These are phyloP conservation scores for Eleginops maclovinus DNA, from an alignment of 2,113 vertebrate genomes.

Conservation along the genomic window DNA sequence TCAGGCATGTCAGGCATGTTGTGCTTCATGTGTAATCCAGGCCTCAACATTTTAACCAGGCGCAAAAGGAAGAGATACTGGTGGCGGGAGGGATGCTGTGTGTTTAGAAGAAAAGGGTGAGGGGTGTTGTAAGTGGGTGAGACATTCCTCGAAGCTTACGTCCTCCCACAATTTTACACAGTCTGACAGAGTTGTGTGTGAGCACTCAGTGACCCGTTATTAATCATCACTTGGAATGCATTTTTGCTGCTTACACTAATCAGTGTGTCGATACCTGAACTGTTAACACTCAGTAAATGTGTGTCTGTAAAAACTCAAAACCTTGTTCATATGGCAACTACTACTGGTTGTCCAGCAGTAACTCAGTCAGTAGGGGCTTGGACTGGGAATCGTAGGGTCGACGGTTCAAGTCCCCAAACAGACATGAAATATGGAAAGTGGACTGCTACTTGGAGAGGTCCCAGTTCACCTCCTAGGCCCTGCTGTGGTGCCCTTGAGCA, in stretches of 20 bases:
- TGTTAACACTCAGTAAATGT: conserved; percentile 4
- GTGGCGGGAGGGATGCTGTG: conserved; percentile 28
- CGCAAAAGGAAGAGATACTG: not conserved
- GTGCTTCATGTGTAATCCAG: not conserved
- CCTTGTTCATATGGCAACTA: not conserved
- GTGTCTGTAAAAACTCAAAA: not conserved
- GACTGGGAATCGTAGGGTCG: no score
- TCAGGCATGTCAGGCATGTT: not conserved
- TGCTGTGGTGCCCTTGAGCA: no score
- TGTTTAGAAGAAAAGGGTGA: conserved; percentile 43
- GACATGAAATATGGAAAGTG: no score
- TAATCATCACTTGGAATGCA: conserved; percentile 51
- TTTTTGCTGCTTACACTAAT: conserved; percentile 21
- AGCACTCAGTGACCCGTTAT: conserved; percentile 48
- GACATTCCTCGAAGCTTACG: conserved; percentile 66
- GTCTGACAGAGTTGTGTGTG: conserved; percentile 21
- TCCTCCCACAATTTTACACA: conserved; percentile 54
- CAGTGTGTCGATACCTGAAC: conserved; percentile 17
- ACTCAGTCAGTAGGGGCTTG: no score
- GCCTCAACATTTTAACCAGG: conserved; percentile 12
- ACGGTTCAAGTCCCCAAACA: no score
- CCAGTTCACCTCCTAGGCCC: no score
- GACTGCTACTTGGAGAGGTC: no score
- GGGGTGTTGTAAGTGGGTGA: conserved; percentile 55
- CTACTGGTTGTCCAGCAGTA: no score